Percentiles rank a stretch among this genome's conserved stretches.
phyloP scores from a whole-genome alignment of 2,888 invertebrate genomes.

The Myopa tessellatipennis region DNA sequence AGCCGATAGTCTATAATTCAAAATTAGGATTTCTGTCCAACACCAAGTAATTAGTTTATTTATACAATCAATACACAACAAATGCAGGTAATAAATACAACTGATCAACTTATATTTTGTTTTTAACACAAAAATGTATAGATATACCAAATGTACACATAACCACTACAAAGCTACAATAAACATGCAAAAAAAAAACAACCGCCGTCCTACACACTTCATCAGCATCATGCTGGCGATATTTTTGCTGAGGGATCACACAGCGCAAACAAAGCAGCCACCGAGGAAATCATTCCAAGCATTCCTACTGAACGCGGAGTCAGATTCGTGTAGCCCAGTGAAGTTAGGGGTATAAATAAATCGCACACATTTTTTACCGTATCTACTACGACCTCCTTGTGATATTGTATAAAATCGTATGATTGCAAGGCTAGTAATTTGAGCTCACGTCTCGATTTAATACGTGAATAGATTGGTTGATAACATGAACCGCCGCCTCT shows the following conservation, averaged over 20 bases:
- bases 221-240: conserved; percentile 69
- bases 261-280: conserved; percentile 81
- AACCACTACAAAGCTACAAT: too few relatives aligned
- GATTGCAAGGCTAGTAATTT: conserved; percentile 57
- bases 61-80: too few relatives aligned
- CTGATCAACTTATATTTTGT: too few relatives aligned
- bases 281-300: conserved; percentile 83
- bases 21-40: too few relatives aligned
- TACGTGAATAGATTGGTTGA: conserved; percentile 52
- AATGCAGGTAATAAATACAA: too few relatives aligned
- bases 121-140: too few relatives aligned
- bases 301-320: conserved; percentile 83
- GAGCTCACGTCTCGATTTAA: conserved; percentile 56
- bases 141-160: too few relatives aligned
- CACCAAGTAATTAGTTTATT: too few relatives aligned
- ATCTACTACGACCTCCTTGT: conserved; percentile 82
- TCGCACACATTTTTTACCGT: conserved; percentile 88
- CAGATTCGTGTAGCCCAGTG: conserved; percentile 81
- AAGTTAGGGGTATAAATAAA: conserved; percentile 85
- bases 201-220: background rate
- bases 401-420: conserved; percentile 56
- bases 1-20: too few relatives aligned
- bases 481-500: conserved; percentile 62
- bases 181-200: too few relatives aligned
- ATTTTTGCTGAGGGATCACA: conserved; percentile 84